Base-by-base conservation (phyloP, 2,888 invertebrate genomes). In the Ectemnius cavifrons region DNA sequence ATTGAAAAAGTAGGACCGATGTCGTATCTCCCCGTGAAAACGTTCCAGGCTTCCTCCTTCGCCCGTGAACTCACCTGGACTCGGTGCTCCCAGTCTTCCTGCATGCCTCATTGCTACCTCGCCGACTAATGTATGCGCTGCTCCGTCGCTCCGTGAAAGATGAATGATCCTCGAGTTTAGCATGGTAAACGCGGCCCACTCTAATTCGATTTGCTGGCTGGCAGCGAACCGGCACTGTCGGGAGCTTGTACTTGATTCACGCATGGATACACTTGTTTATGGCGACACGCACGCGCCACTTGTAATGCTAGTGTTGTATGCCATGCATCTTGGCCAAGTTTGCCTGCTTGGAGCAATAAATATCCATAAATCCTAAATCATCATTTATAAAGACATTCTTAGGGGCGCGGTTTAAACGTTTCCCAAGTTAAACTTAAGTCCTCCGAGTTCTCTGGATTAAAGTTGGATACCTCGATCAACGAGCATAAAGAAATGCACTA, bases 1-100 rank as follows among this genome's bases (percentile, higher is more conserved):
- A 52, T 52, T 52, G 27, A 56, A 56, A 28, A 64, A 64, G 64
- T 56, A 28, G 27, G 45, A 63, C 47, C 62, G 46, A 47, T 16
- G 52, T 52, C 16, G 52, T 14, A 16, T 16, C 52, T 16, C 14
- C 1, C 52, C n/a, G 16, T 52, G 52, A 52, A 52, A 52, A 52
- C 16, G 52, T 52, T 52, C 52, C 16, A 52, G 14, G 52, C 52
- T 52, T 52, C 16, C 52, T 52, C 5, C 52, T 52, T 16, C n/a
- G 52, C 37, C 61, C 61, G 16, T 52, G 4, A 14, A 52, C 52
- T 52, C 52, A 37, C 16, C 52, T 52, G 52, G 52, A 63, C 23
- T 62, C 61, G 13, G 18, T n/a, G 37, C 37, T 46, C n/a, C 14
- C 2, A 61, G 18, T 5, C 52, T 52, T 14, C 52, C 37, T 8